Evolutionary conservation across 2,113 vertebrate genomes (phyloP).

Genomic region (Girardinichthys multiradiatus): DNA sequence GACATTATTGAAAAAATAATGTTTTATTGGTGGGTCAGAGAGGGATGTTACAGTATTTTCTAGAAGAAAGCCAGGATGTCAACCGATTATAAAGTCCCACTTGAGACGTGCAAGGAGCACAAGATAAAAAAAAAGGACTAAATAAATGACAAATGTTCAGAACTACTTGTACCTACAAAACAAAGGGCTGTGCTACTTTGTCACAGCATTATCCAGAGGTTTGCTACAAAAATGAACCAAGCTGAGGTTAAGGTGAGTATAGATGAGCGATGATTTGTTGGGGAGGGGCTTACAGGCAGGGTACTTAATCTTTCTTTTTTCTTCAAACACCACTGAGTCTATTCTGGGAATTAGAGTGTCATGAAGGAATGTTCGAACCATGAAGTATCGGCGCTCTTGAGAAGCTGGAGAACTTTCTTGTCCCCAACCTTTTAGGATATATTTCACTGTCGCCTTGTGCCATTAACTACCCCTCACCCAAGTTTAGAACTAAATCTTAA

Average conservation of each 20-base stretch:
- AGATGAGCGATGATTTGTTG: conserved; percentile 40
- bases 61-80: conserved; percentile 43
- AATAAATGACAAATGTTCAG: conserved; percentile 77
- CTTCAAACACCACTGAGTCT: conserved; percentile 46
- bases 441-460: conserved; percentile 20
- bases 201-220: not conserved
- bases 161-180: conserved; percentile 61
- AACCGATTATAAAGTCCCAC: conserved; percentile 53
- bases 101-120: conserved; percentile 67
- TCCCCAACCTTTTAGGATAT: conserved; percentile 67
- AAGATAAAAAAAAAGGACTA: conserved; percentile 63
- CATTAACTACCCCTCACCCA: not conserved
- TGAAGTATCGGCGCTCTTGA: conserved; percentile 77
- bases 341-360: conserved; percentile 72
- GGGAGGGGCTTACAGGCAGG: conserved; percentile 45
- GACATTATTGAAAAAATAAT: conserved; percentile 46
- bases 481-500: not conserved
- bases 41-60: conserved; percentile 49
- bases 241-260: conserved; percentile 56
- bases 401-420: conserved; percentile 67
- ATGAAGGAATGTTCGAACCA: conserved; percentile 72
- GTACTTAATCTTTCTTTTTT: conserved; percentile 40
- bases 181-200: conserved; percentile 44
- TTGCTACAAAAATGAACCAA: conserved; percentile 60
- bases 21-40: conserved; percentile 46